These are phyloP conservation scores for Cyanoramphus novaezelandiae DNA, from an alignment of 2,113 vertebrate genomes.

Conservation along the genomic window DNA sequence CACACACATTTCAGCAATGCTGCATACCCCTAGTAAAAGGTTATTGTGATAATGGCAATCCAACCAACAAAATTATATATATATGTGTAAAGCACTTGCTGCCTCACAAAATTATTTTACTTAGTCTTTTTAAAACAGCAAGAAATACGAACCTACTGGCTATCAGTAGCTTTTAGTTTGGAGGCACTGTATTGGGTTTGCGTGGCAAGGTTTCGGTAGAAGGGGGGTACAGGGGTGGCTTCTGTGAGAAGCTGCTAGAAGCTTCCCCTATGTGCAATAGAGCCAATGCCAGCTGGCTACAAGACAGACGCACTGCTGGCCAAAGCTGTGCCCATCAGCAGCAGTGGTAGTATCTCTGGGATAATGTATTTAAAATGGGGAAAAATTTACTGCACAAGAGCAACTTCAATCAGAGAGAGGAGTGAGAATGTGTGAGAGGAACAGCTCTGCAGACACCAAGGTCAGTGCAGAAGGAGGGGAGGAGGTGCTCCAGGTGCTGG, in stretches of 20 bases:
- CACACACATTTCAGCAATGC: neutral
- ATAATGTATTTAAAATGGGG: neutral
- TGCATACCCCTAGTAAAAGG: neutral
- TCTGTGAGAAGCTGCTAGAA: neutral
- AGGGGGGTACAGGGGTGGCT: neutral
- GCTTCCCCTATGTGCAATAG: neutral
- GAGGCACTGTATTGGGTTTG: neutral
- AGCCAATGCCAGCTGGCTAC: neutral
- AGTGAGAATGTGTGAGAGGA: neutral
- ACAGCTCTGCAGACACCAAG: neutral
- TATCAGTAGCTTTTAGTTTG: neutral
- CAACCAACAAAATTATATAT: neutral
- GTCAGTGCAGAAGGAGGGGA: neutral
- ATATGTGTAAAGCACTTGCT: neutral
- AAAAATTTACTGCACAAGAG: neutral
- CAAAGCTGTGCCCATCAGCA: neutral
- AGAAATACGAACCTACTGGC: neutral
- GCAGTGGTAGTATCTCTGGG: neutral
- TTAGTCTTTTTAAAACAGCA: neutral
- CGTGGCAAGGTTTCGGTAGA: neutral
- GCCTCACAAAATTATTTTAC: neutral
- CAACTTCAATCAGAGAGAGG: neutral
- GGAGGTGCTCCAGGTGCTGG: neutral
- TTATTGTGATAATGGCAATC: neutral
- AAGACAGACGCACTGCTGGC: fast-evolving